These are phyloP conservation scores for Cerceris rybyensis DNA, from an alignment of 2,888 invertebrate species.

Conservation along the genomic window DNA sequence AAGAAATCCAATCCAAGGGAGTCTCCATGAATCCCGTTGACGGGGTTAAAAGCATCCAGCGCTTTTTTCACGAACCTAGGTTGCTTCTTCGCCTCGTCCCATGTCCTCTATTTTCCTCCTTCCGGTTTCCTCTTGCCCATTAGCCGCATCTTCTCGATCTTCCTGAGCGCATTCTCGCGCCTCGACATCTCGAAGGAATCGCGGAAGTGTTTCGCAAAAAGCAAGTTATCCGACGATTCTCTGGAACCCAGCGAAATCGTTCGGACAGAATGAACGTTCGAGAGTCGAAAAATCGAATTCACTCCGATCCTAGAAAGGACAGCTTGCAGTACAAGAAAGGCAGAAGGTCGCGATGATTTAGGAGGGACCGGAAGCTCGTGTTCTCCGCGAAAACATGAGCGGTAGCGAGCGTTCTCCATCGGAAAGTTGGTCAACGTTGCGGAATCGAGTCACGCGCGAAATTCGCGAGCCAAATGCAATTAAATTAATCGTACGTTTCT, in stretches of 20 bases:
- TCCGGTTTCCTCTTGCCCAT: constrained; percentile 26
- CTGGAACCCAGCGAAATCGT: background rate
- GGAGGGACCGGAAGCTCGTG: too few species aligned
- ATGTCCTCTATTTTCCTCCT: constrained; percentile 13
- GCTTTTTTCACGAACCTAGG: constrained; percentile 61
- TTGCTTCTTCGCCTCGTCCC: background rate
- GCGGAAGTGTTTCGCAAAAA: background rate
- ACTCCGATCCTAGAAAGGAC: too few species aligned
- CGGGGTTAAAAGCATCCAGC: constrained; percentile 63
- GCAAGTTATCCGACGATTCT: background rate
- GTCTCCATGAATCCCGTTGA: constrained; percentile 55
- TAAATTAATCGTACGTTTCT: constrained; percentile 69
- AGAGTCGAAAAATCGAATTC: background rate
- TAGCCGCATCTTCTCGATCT: constrained; percentile 18
- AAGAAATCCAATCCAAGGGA: constrained; percentile 62
- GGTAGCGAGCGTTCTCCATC: constrained; percentile 51
- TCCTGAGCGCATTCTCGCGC: background rate
- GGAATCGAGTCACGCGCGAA: constrained; percentile 63
- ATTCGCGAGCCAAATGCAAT: constrained; percentile 65
- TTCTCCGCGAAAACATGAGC: constrained; percentile 10
- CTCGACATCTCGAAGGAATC: background rate
- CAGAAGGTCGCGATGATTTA: too few species aligned
- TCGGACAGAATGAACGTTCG: background rate
- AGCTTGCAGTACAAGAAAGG: too few species aligned
- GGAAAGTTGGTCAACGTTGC: constrained; percentile 47